Evolutionary conservation across 1,140 invertebrate species (phyloP).

Genomic region (Helicoverpa armigera): DNA sequence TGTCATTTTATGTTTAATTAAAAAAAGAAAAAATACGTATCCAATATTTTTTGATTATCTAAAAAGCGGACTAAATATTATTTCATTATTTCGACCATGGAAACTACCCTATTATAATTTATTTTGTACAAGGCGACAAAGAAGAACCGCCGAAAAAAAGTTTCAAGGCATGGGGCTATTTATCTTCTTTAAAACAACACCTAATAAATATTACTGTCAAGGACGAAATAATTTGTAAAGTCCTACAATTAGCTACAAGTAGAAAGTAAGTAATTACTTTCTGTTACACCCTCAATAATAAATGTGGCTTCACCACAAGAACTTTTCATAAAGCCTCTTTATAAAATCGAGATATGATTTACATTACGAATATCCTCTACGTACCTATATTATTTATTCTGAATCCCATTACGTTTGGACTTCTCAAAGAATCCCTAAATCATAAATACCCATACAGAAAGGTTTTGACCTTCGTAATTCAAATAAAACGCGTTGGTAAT

Average conservation of each 20-base stretch:
- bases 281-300: too few species aligned
- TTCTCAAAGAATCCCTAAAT: conserved; percentile 1
- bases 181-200: conserved; percentile 51
- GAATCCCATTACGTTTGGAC: background rate
- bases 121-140: background rate
- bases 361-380: background rate
- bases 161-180: conserved; percentile 45
- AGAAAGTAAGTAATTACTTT: too few species aligned
- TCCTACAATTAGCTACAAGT: background rate
- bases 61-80: too few species aligned
- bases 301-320: too few species aligned
- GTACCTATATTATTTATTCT: background rate
- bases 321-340: too few species aligned
- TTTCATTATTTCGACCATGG: too few species aligned
- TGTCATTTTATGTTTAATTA: too few species aligned
- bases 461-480: background rate
- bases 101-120: too few species aligned
- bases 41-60: too few species aligned
- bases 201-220: conserved; percentile 49
- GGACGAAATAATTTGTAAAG: conserved; percentile 1
- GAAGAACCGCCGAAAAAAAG: conserved; percentile 24
- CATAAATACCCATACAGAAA: background rate
- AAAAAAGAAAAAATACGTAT: too few species aligned
- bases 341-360: too few species aligned
- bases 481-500: conserved; percentile 15